These are phyloP conservation scores for Ochlodes sylvanus DNA, from an alignment of 2,888 invertebrate genomes.

Conservation along the genomic window DNA sequence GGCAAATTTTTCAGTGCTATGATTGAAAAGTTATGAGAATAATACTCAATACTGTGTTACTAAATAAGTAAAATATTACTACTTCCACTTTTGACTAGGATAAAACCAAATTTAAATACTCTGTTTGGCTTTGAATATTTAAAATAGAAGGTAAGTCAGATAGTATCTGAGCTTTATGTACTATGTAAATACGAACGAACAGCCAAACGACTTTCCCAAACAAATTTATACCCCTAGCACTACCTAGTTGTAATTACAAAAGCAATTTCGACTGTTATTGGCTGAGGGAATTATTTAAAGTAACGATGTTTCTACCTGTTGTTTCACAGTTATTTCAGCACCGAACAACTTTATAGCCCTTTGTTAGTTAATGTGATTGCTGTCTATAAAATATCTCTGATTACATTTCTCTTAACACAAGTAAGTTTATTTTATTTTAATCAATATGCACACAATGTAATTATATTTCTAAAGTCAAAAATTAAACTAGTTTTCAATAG, in stretches of 20 bases:
- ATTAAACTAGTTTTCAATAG: too few species aligned
- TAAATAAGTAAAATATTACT: too few species aligned
- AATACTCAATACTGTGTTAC: too few species aligned
- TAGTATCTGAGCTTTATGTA: background rate
- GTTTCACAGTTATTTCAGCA: slow-evolving; percentile 2
- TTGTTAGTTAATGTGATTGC: too few species aligned
- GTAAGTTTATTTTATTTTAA: too few species aligned
- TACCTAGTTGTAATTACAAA: slow-evolving; percentile 15
- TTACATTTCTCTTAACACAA: too few species aligned
- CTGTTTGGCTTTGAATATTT: background rate
- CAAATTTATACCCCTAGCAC: slow-evolving; percentile 11
- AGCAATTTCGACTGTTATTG: slow-evolving; percentile 18
- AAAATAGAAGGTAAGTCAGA: background rate
- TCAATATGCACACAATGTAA: too few species aligned
- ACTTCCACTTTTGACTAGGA: background rate
- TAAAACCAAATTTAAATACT: background rate
- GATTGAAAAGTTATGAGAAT: too few species aligned
- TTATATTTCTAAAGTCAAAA: too few species aligned
- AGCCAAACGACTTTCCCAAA: slow-evolving; percentile 5
- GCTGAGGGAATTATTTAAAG: slow-evolving; percentile 1
- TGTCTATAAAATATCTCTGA: too few species aligned
- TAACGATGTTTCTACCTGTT: slow-evolving; percentile 6
- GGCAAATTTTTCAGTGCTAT: too few species aligned
- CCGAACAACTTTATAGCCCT: too few species aligned
- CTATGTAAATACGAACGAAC: background rate